Conservation (phyloP, 2,797 vertebrate genomes). For the Parauchenoglanis punctatus region DNA sequence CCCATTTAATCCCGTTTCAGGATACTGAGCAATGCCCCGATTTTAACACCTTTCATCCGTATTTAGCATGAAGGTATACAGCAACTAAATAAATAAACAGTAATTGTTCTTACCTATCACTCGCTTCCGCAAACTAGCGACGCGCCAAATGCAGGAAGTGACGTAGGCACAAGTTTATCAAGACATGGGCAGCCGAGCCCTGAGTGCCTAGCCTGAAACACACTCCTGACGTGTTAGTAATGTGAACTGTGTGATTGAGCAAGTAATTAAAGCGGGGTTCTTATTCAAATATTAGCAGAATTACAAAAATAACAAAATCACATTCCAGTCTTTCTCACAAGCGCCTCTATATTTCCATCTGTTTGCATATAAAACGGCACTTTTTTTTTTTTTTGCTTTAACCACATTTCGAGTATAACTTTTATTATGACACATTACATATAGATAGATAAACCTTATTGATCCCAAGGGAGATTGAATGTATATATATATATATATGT, state of each 20-base stretch:
- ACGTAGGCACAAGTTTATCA: conserved; percentile 18
- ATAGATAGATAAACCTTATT: background rate
- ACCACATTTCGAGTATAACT: background rate
- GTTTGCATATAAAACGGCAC: no score
- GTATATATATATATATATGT: background rate
- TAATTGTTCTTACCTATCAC: conserved; percentile 32
- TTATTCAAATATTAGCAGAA: background rate
- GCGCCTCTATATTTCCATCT: no score
- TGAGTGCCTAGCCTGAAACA: background rate
- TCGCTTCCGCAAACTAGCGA: conserved; percentile 35
- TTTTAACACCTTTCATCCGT: background rate
- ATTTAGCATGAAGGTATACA: background rate
- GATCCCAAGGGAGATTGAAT: no score
- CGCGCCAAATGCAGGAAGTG: conserved; percentile 10
- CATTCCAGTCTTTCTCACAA: background rate
- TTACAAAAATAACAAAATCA: background rate
- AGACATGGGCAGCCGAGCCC: background rate
- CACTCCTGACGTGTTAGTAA: no score
- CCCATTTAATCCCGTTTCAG: background rate
- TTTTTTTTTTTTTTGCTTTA: no score
- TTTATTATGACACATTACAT: background rate
- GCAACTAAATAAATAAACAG: background rate
- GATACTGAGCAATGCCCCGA: background rate
- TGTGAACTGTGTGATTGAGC: background rate
- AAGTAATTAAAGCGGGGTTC: background rate